Conservation (phyloP, 2,113 vertebrate species). For the Ceratotherium simum region DNA sequence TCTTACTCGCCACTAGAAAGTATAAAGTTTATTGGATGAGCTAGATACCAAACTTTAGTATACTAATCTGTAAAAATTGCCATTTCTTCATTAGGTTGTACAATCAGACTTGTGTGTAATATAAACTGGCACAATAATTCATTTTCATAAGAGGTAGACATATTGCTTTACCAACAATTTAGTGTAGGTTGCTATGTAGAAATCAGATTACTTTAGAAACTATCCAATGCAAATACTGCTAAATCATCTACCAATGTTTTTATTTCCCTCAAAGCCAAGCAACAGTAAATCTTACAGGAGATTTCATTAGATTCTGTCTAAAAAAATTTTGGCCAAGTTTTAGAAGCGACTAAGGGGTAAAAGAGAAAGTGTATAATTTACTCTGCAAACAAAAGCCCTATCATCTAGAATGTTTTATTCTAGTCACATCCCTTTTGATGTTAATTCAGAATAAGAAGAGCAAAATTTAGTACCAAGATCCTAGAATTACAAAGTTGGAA, state of each 20-base stretch:
- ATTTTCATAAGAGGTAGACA: background rate
- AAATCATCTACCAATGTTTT: background rate
- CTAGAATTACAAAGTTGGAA: background rate
- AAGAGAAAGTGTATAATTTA: background rate
- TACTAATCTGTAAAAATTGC: background rate
- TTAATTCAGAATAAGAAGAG: slow-evolving; percentile 5
- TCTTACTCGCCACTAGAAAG: slow-evolving; percentile 96
- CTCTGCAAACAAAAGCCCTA: background rate
- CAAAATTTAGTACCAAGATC: slow-evolving; percentile 18
- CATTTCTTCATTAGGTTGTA: background rate
- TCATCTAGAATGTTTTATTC: background rate
- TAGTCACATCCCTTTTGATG: background rate
- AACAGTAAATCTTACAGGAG: background rate
- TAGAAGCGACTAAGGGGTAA: slow-evolving; percentile 40
- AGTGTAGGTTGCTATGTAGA: background rate
- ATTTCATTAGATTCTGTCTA: slow-evolving; percentile 39
- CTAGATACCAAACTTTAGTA: background rate
- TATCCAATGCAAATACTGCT: background rate
- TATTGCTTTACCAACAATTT: background rate
- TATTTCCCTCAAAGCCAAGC: slow-evolving; percentile 36
- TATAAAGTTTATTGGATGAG: slow-evolving; percentile 62
- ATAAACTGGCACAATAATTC: background rate
- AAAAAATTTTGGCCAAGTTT: background rate
- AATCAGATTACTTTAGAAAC: background rate
- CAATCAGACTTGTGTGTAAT: background rate